Evolutionary conservation across 2,113 vertebrate genomes (phyloP).

Genomic region (Poecilia latipinna): DNA sequence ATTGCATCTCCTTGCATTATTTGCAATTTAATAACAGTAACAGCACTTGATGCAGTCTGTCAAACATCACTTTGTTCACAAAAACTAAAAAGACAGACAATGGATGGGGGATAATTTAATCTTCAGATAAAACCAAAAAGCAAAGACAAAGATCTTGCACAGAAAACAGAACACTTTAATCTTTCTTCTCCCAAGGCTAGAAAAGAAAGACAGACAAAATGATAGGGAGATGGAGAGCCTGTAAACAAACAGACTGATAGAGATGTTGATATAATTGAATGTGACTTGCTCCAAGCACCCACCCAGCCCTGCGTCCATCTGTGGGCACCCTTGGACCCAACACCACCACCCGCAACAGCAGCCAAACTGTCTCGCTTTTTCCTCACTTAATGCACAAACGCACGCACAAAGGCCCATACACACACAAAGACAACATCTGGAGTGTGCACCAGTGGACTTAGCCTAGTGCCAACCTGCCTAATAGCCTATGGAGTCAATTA

Average conservation of each 20-base stretch:
- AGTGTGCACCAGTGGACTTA: conserved; percentile 78
- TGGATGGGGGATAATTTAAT: conserved; percentile 66
- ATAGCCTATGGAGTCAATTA: conserved; percentile 88
- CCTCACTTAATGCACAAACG: conserved; percentile 13
- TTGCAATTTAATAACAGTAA: conserved; percentile 43
- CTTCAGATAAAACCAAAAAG: conserved; percentile 71
- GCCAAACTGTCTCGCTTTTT: conserved; percentile 39
- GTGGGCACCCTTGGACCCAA: conserved; percentile 69
- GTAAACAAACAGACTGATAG: conserved; percentile 73
- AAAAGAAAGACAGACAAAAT: conserved; percentile 47
- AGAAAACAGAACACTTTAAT: conserved; percentile 77
- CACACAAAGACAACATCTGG: conserved; percentile 80
- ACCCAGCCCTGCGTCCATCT: conserved; percentile 77
- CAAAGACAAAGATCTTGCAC: conserved; percentile 68
- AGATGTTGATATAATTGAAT: conserved; percentile 83
- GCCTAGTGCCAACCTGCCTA: conserved; percentile 85
- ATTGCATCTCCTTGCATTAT: conserved; percentile 22
- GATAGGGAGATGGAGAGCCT: conserved; percentile 45
- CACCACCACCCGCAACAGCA: conserved; percentile 56
- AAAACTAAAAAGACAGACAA: conserved; percentile 56
- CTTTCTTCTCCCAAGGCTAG: conserved; percentile 51
- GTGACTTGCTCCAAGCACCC: conserved; percentile 79
- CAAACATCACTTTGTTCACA: conserved; percentile 57
- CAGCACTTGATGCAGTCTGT: conserved; percentile 47
- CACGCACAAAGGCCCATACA: conserved; percentile 25